Conservation (phyloP, 2,888 invertebrate genomes). For the Rugalucina vietnamica region DNA sequence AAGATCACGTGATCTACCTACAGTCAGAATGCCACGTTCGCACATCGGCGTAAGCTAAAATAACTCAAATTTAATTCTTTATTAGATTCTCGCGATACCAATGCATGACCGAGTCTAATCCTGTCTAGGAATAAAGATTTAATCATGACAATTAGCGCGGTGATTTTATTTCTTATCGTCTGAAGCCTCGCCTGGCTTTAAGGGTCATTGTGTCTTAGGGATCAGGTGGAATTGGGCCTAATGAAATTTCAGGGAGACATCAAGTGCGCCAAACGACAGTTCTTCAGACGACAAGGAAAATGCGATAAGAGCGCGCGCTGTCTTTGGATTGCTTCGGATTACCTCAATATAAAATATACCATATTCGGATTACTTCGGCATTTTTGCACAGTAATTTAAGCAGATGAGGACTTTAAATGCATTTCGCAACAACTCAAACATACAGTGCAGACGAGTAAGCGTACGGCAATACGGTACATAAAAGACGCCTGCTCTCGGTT, state of each 20-base stretch:
- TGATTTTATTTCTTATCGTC: slow-evolving; percentile 1
- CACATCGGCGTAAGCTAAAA: background rate
- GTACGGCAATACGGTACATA: no score
- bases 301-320: slow-evolving; percentile 10
- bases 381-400: no score
- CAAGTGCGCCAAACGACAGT: slow-evolving; percentile 33
- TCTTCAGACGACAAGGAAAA: slow-evolving; percentile 7
- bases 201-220: slow-evolving; percentile 24
- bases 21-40: background rate
- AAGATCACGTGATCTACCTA: no score
- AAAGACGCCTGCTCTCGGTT: no score
- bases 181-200: background rate
- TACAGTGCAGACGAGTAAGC: no score
- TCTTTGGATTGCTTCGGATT: background rate
- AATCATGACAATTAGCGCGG: slow-evolving; percentile 3
- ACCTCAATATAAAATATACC: background rate
- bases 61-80: slow-evolving; percentile 1
- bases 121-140: slow-evolving; percentile 10
- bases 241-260: slow-evolving; percentile 57
- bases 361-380: background rate
- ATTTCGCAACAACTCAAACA: no score
- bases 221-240: slow-evolving; percentile 55
- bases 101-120: background rate
- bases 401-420: no score
- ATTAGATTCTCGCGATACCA: background rate